Base-by-base conservation (phyloP, 2,888 invertebrate species). In the Polydrusus tereticollis region DNA sequence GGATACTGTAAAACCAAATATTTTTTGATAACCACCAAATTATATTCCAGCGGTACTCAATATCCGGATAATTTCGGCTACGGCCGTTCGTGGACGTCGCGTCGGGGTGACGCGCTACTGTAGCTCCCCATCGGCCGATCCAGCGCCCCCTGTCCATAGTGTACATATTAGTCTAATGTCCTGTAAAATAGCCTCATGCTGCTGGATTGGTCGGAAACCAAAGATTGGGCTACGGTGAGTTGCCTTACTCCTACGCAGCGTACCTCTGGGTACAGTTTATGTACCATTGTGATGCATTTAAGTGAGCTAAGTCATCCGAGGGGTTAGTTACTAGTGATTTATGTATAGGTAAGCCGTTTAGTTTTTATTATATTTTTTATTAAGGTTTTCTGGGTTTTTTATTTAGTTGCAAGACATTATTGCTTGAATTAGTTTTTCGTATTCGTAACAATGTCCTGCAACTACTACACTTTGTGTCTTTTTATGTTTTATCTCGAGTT, bases 281-380 rank as follows among this genome's bases (percentile, higher is more conserved):
- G 45, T 67, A 71, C 67, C 77, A 76, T 81, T 83, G 83, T 83
- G 83, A 82, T 83, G 81, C 81, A 79, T 81, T 78, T 82, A 78
- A 79, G 78, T 79, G 76, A 81, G 82, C 83, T 83, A 83, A 83
- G 82, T 83, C 83, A 83, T 80, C 79, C 69, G 73, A 73, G 73
- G 73, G 73, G 73, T 73, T 73, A 73, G 73, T 73, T 73, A 47
- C 69, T 73, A 70, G 69, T 69, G 69, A 73, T 64, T 69, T 69
- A 72, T 67, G 62, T 66, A 59, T 66, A 66, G 45, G 33, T 71
- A 66, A 60, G 66, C 45, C 55, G 55, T 58, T 62, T 71, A 66
- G 57, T 59, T 45, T 57, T 47, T 20, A 58, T 55, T 57, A 12
- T 21, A 50, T 26, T 59, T 57, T 36, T 23, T 59, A 59, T n/a